Conservation (phyloP, 2,888 invertebrate genomes). For the Euphydryas editha region DNA sequence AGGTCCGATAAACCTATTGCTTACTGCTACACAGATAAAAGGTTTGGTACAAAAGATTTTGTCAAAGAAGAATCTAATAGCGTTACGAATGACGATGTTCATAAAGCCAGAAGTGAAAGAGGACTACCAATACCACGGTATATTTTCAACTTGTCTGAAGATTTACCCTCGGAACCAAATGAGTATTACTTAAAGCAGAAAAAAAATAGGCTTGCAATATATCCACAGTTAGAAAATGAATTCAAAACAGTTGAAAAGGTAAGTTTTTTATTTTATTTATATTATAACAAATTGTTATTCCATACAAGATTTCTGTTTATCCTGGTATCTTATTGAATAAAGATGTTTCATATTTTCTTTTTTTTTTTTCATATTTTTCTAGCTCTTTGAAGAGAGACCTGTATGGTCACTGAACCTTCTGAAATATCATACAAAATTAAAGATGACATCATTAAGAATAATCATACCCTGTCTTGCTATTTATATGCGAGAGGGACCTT, state of each 20-base stretch:
- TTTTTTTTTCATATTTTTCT: slow-evolving; percentile 44
- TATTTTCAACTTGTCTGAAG: slow-evolving; percentile 84
- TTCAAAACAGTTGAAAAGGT: slow-evolving; percentile 77
- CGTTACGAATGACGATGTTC: slow-evolving; percentile 61
- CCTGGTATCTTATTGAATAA: not conserved
- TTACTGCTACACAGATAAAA: slow-evolving; percentile 69
- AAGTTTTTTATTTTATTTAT: not conserved
- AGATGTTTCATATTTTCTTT: not conserved
- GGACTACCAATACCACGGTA: slow-evolving; percentile 83
- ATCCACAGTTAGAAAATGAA: slow-evolving; percentile 70
- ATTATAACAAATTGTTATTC: not conserved
- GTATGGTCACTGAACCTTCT: slow-evolving; percentile 94
- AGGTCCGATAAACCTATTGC: slow-evolving; percentile 86
- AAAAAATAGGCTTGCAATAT: slow-evolving; percentile 67
- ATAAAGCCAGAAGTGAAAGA: slow-evolving; percentile 59
- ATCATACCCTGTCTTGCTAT: slow-evolving; percentile 93
- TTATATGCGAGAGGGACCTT: slow-evolving; percentile 95
- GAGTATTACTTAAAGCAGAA: slow-evolving; percentile 83
- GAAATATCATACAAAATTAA: slow-evolving; percentile 85
- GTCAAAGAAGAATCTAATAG: slow-evolving; percentile 42
- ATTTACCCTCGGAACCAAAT: slow-evolving; percentile 85
- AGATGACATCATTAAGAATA: slow-evolving; percentile 86
- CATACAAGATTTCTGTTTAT: not conserved
- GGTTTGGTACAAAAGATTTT: slow-evolving; percentile 36
- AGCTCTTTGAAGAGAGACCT: slow-evolving; percentile 93